Base-by-base conservation (phyloP, 2,888 invertebrate genomes). In the Ophioninae sp. region DNA sequence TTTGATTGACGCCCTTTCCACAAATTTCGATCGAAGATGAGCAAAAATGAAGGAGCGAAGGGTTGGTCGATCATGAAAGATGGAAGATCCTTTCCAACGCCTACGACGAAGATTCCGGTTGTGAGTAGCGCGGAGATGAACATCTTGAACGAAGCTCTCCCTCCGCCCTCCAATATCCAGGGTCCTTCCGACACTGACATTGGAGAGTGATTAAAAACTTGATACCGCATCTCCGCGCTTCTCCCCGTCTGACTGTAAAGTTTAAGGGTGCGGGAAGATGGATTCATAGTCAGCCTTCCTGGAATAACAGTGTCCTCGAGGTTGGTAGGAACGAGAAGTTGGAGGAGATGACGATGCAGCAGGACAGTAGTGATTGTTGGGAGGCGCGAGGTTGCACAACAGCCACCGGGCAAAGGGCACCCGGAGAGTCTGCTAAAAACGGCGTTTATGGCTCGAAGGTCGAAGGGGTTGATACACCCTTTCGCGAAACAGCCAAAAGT, bases 131-230 rank as follows among this genome's bases (percentile, higher is more conserved):
- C 41, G 7, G 7, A 8, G 41, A 41, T 41, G 41, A 41, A 41
- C 50, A 17, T 50, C 50, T 50, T 50, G 50, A 17, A 6, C 13
- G 5, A 7, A 17, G 39, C 13, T 73, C 21, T 44, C 7, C 56
- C 8, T 23, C 6, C 21, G 64, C 10, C 39, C 67, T 57, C 41
- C 75, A 57, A 81, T 77, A 79, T 62, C 41, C n/a, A 62, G 75
- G 50, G n/a, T 62, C 61, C 41, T 62, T 50, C 21, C 17, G 65
- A 41, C 85, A 85, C 86, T 87, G 88, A 89, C 89, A 88, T 88
- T 87, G 86, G 88, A 89, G 89, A 90, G 90, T 90, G 90, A 90
- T 90, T 90, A 90, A 90, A 90, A 90, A 90, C 89, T 89, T 90
- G 90, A 90, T 90, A 88, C 87, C 85, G 70, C 83, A 10, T 30